Evolutionary conservation across 2,797 vertebrate genomes (phyloP).

Genomic region (Hafferia zeledoni): DNA sequence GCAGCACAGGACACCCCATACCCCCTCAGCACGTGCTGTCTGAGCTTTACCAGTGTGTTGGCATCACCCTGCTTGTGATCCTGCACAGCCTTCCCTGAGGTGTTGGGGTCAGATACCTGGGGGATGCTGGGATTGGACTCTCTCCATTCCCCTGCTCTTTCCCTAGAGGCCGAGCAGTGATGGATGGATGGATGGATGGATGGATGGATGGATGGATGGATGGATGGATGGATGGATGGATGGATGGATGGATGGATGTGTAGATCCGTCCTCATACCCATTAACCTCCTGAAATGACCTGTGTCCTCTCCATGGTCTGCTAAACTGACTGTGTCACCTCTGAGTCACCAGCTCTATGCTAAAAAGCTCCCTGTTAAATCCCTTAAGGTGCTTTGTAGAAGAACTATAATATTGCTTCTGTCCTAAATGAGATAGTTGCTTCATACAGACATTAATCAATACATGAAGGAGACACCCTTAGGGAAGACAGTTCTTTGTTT

Average conservation of each 20-base stretch:
- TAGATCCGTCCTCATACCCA: neutral
- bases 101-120: fast-evolving
- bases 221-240: neutral
- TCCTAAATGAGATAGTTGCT: neutral
- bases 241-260: neutral
- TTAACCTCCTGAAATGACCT: neutral
- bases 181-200: neutral
- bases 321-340: neutral
- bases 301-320: neutral
- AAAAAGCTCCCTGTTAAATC: neutral
- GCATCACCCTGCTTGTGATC: fast-evolving
- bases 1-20: neutral
- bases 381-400: neutral
- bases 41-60: fast-evolving
- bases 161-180: fast-evolving
- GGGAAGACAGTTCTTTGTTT: neutral
- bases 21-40: neutral
- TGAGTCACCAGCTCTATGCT: neutral
- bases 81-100: fast-evolving
- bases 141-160: no score
- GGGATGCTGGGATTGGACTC: fast-evolving
- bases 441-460: conserved; percentile 17
- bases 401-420: conserved; percentile 1
- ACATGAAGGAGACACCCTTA: neutral
- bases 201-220: neutral